Evolutionary conservation across 92 coral and sea anemone species (phyloP).

Genomic region (Metridium senile): DNA sequence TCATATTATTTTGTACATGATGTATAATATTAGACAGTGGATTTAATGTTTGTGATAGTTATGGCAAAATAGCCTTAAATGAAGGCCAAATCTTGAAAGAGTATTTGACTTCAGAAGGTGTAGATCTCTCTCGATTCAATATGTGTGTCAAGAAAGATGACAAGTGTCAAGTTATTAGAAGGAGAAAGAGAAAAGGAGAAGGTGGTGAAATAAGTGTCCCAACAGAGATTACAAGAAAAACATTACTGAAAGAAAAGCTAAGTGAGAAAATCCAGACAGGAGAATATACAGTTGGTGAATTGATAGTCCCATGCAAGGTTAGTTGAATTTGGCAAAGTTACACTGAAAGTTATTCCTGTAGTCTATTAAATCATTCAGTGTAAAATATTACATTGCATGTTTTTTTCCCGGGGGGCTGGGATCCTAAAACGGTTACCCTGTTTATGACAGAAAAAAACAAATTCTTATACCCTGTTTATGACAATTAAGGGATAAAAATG

Average conservation of each 20-base stretch:
- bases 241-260: slow-evolving; percentile 28
- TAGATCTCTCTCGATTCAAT: slow-evolving; percentile 29
- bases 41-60: not conserved
- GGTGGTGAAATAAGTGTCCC: slow-evolving; percentile 67
- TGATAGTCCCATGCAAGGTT: slow-evolving; percentile 56
- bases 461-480: too few relatives aligned
- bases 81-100: not conserved
- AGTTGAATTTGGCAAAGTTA: not conserved
- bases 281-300: slow-evolving; percentile 54
- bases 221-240: slow-evolving; percentile 24
- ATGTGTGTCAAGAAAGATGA: slow-evolving; percentile 1
- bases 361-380: not conserved
- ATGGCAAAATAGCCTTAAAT: not conserved
- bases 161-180: slow-evolving; percentile 22
- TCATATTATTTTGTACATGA: not conserved
- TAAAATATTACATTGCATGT: slow-evolving; percentile 5
- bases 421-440: too few relatives aligned
- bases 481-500: too few relatives aligned
- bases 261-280: slow-evolving; percentile 39
- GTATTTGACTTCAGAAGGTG: slow-evolving; percentile 11
- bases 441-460: too few relatives aligned
- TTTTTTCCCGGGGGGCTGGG: too few relatives aligned
- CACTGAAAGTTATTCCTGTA: too few relatives aligned
- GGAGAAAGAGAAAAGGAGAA: slow-evolving; percentile 49
- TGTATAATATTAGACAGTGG: not conserved